phyloP scores from a whole-genome alignment of 2,113 vertebrate species.

The Anthoscopus minutus region DNA sequence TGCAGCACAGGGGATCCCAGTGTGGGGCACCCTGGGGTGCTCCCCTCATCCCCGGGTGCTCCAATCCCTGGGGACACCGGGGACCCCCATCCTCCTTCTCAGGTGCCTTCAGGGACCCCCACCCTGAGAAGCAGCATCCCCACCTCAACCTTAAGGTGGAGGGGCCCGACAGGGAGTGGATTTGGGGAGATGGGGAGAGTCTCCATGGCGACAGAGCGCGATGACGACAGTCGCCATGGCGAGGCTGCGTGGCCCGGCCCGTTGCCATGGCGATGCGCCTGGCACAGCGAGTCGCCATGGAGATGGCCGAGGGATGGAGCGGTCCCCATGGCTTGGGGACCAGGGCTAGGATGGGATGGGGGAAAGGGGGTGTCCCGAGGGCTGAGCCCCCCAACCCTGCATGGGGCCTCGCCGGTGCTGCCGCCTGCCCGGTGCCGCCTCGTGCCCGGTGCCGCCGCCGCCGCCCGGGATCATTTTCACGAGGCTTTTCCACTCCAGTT shows the following conservation, averaged over 20 bases:
- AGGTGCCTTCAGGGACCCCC: fast-evolving
- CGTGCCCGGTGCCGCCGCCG: background rate
- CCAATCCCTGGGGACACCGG: background rate
- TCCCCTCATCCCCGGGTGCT: fast-evolving
- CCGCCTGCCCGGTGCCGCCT: background rate
- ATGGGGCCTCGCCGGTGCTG: background rate
- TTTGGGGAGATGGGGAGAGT: background rate
- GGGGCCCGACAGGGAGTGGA: background rate
- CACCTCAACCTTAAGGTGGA: background rate
- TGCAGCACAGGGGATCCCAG: fast-evolving
- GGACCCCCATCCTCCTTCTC: fast-evolving
- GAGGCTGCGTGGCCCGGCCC: constrained; percentile 45
- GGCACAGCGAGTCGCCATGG: constrained; percentile 60
- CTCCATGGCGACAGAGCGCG: constrained; percentile 49
- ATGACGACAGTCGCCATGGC: constrained; percentile 59
- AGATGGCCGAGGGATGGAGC: constrained; percentile 60
- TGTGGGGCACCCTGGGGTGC: background rate
- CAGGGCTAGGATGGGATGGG: background rate
- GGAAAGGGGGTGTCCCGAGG: background rate
- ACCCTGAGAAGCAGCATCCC: background rate
- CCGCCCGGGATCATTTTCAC: constrained; percentile 73
- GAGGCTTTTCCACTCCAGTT: constrained; percentile 82
- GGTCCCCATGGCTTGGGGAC: constrained; percentile 7
- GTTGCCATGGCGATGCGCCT: constrained; percentile 44
- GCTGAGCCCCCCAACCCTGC: fast-evolving